phyloP scores from a whole-genome alignment of 2,888 invertebrate species.

The Cinara cedri region DNA sequence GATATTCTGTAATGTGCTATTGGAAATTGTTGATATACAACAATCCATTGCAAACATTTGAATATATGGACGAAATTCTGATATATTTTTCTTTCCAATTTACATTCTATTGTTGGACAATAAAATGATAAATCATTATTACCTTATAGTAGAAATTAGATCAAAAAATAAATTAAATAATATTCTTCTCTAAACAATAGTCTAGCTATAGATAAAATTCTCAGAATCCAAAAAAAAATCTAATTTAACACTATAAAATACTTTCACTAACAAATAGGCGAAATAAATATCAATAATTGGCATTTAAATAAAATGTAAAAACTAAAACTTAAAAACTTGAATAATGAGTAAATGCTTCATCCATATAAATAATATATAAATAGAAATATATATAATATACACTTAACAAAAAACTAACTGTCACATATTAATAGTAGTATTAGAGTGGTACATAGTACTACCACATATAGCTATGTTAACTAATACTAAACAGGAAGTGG shows the following conservation, averaged over 20 bases:
- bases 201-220: not conserved
- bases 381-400: not conserved
- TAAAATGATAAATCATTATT: constrained; percentile 21
- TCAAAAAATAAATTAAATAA: not conserved
- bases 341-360: constrained; percentile 2
- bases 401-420: not conserved
- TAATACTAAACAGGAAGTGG: constrained; percentile 23
- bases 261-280: not conserved
- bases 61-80: constrained; percentile 49
- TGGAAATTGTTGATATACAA: constrained; percentile 14
- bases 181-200: not conserved
- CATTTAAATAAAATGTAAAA: constrained; percentile 6
- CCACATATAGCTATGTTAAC: not conserved
- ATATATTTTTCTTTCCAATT: constrained; percentile 18
- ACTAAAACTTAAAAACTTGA: not conserved
- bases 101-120: not conserved
- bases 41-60: constrained; percentile 23
- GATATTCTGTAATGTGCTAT: constrained; percentile 28
- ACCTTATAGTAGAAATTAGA: constrained; percentile 6
- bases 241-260: not conserved
- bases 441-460: too few species aligned
- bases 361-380: not conserved
- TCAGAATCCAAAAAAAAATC: not conserved
- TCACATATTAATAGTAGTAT: too few species aligned
- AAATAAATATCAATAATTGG: not conserved